Evolutionary conservation across 2,797 vertebrate species (phyloP), one percentile per base, ranked within the genome.

Genomic region (Nannoperca obscura): DNA sequence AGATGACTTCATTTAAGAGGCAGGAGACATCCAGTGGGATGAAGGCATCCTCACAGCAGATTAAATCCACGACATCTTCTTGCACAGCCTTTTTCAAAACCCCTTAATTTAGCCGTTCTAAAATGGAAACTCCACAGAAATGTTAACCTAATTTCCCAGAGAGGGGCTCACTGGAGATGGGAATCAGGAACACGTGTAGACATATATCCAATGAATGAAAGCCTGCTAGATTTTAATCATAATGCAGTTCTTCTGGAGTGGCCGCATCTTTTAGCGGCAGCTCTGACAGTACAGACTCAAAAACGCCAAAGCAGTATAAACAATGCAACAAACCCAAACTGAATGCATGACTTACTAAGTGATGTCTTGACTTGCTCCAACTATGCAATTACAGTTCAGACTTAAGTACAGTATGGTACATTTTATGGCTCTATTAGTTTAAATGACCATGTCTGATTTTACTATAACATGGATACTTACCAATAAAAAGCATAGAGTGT

Each of bases 401-500:
- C 67, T 78, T 54, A 67, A 85, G 63, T 17, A n/a, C 30, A 67
- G 64, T 36, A 60, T 1, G 10, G 64, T 27, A 34, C 44, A 86
- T 71, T 85, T 81, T 68, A 83, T 67, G 64, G 50, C 62, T 82
- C 34, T 76, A 63, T 73, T 63, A 73, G 60, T 76, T 47, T 76
- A 76, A 83, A 78, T 53, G 61, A 71, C 63, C 66, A 62, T 46
- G 77, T 60, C 42, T 69, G 58, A 81, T 66, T 71, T 67, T 2
- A 54, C 55, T 38, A 44, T 19, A 46, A 67, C 30, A 52, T 19
- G 24, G 38, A 73, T 19, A 88, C 96, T 79, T 94, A 99, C 98
- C 98, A 92, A 99, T 99, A 90, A 99, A 99, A 88, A 99, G 95
- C 98, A 99, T 99, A 3, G 97, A 97, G 96, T 99, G 98, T 93